Conservation (phyloP, 2,797 vertebrate species). For the Argyrosomus regius region DNA sequence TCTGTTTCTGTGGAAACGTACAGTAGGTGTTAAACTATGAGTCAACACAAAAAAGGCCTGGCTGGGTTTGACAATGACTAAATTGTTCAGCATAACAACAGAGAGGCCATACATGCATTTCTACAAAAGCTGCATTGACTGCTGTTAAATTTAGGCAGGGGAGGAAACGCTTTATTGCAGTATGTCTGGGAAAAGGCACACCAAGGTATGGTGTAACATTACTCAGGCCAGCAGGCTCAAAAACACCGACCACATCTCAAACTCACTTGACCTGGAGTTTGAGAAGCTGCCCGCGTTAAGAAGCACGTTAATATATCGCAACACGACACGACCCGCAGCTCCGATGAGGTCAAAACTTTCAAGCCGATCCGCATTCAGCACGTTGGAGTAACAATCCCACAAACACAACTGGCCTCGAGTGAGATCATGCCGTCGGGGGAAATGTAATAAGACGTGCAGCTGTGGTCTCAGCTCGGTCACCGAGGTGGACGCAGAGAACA, state of each 20-base stretch:
- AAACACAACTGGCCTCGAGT: conserved; percentile 69
- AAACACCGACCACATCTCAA: conserved; percentile 23
- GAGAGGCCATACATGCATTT: conserved; percentile 27
- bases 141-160: conserved; percentile 64
- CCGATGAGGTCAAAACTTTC: conserved; percentile 32
- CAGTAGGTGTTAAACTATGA: conserved; percentile 14
- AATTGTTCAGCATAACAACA: conserved; percentile 43
- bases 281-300: background rate
- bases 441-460: conserved; percentile 81
- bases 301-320: conserved; percentile 23
- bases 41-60: conserved; percentile 12
- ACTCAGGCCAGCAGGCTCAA: conserved; percentile 27
- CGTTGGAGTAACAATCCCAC: conserved; percentile 57
- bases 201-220: conserved; percentile 44
- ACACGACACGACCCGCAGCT: conserved; percentile 16
- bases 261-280: conserved; percentile 16
- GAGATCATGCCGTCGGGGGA: conserved; percentile 83
- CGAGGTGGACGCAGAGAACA: conserved; percentile 68
- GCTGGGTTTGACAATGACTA: conserved; percentile 24
- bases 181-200: conserved; percentile 54
- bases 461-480: conserved; percentile 81
- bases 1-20: conserved; percentile 17
- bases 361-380: conserved; percentile 42
- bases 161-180: conserved; percentile 70
- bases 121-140: conserved; percentile 39